Conservation (phyloP, 2,888 invertebrate species). For the Tenthredo distinguenda region DNA sequence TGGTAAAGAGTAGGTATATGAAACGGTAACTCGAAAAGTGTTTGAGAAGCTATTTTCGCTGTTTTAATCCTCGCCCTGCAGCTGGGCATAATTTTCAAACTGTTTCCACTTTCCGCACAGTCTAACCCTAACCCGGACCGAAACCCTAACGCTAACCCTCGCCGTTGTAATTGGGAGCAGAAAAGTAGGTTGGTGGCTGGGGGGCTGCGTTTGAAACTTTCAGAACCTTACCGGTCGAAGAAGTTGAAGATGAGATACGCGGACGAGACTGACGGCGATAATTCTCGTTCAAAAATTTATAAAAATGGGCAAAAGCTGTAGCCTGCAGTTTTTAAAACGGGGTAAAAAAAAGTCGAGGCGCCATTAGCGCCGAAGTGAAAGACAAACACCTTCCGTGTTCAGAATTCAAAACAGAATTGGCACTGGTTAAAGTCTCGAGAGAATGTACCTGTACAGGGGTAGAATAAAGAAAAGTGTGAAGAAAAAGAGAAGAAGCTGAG, state of each 20-base stretch:
- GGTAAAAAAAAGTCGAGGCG: neutral
- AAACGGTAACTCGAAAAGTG: conserved; percentile 31
- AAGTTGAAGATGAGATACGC: conserved; percentile 11
- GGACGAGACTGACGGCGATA: neutral
- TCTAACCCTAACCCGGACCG: neutral
- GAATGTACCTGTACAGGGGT: neutral
- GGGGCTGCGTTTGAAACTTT: neutral
- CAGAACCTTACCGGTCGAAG: neutral
- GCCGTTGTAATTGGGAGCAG: conserved; percentile 12
- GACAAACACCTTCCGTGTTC: neutral
- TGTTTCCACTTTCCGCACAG: conserved; percentile 30
- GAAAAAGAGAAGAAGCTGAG: neutral
- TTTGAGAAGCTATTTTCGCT: conserved; percentile 25
- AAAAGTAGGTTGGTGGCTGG: neutral
- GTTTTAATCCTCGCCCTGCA: conserved; percentile 35
- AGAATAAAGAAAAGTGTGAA: neutral
- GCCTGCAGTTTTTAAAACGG: neutral
- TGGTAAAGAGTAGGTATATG: conserved; percentile 4
- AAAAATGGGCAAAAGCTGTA: neutral
- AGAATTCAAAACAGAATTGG: conserved; percentile 1
- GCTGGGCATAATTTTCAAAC: conserved; percentile 31
- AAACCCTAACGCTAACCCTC: conserved; percentile 11
- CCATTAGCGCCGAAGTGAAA: neutral
- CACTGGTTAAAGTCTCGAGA: neutral
- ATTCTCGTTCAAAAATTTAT: neutral